Conservation (phyloP, 1,140 invertebrate genomes). For the Rhopalosiphum maidis region DNA sequence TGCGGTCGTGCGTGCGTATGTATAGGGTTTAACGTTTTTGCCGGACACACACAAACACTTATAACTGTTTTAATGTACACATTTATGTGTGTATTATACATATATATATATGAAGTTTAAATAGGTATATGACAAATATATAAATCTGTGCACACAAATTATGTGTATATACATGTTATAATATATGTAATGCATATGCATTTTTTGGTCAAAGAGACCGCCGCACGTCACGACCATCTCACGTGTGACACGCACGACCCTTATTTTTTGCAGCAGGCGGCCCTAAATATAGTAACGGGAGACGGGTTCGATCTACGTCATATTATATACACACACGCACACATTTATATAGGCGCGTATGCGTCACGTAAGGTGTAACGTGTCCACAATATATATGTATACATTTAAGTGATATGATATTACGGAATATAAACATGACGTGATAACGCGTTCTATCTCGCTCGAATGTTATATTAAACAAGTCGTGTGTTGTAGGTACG, state of each 20-base stretch:
- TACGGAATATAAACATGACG: background rate
- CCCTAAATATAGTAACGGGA: background rate
- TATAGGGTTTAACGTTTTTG: background rate
- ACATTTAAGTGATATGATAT: background rate
- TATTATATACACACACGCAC: background rate
- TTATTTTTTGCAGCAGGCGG: background rate
- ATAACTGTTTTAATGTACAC: background rate
- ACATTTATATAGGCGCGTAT: background rate
- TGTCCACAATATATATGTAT: background rate
- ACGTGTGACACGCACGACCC: conserved; percentile 3
- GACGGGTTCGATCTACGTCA: background rate
- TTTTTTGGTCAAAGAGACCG: background rate
- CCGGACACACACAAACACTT: too few relatives aligned
- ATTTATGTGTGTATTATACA: background rate
- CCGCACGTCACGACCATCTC: background rate
- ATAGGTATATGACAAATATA: too few relatives aligned
- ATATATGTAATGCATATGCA: background rate
- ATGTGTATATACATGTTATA: too few relatives aligned
- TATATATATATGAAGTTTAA: background rate
- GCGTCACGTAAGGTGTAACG: background rate
- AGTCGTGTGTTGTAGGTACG: background rate
- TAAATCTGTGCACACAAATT: too few relatives aligned
- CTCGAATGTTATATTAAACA: background rate
- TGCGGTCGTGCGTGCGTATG: background rate
- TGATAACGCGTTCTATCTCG: background rate